Base-by-base conservation (phyloP, 2,888 invertebrate genomes). In the Griposia aprilina region DNA sequence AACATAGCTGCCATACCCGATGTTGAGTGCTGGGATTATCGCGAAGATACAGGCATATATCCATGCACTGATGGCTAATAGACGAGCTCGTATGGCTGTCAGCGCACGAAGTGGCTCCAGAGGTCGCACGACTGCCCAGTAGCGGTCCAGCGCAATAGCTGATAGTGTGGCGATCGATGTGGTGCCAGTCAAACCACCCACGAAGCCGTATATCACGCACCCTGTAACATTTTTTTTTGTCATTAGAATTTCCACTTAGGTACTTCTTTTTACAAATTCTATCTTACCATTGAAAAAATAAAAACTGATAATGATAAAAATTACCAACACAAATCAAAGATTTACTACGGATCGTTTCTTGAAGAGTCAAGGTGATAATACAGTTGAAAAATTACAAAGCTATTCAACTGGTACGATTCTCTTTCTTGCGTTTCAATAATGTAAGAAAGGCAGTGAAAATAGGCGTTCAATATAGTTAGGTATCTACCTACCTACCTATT, bases 141-240 rank as follows among this genome's bases (percentile, higher is more conserved):
- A 99, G 45, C 99, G 97, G 94, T 99, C 98, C 82, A 98, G 91
- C 0, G 98, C 98, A 83, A 99, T 98, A 63, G 98, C 98, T 3
- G 98, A 98, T 80, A 99, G 96, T 0, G 98, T 98, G 87, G 98
- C 98, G 87, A 99, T 99, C 15, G 98, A 98, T 72, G 98, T 98
- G 17, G 98, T 98, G 66, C 99, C 99, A 36, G 98, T 98, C 69
- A 98, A 93, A 3, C 98, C 98, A 0, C 98, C 98, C 45, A 98
- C 83, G 90, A 99, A 98, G 59, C 98, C 99, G 91, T 98, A 98
- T 26, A 98, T 92, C 80, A 98, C 97, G 92, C 98, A 99, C 75
- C 98, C 98, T 98, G 94, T 30, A 97, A 94, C 30, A 91, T 89
- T 77, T 86, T 70, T 66, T 41, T 55, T 45, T 13, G 17, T 17